A percentile compares a stretch with the other conserved stretches of the same genome.
phyloP scores from a whole-genome alignment of 2,888 invertebrate genomes.

The Morpho helenor region DNA sequence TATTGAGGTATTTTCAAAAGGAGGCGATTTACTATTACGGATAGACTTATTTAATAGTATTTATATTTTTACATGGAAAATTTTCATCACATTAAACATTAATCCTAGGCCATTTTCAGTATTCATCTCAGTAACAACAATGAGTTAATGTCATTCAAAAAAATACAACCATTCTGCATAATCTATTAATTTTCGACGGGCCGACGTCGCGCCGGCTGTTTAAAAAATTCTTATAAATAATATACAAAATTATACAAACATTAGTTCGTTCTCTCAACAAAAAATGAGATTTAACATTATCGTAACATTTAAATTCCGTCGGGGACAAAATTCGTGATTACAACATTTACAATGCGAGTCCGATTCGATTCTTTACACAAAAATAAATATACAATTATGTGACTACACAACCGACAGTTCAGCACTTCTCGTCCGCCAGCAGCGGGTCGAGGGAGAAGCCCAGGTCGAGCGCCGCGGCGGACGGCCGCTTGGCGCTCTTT shows the following conservation, averaged over 20 bases:
- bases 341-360: conserved; percentile 58
- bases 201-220: conserved; percentile 48
- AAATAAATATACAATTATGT: conserved; percentile 74
- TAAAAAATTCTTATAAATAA: conserved; percentile 73
- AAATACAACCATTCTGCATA: conserved; percentile 74
- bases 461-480: conserved; percentile 57
- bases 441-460: conserved; percentile 69
- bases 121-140: conserved; percentile 69
- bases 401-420: conserved; percentile 66
- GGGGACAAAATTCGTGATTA: conserved; percentile 60
- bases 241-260: conserved; percentile 79
- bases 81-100: conserved; percentile 75
- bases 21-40: conserved; percentile 76
- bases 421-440: conserved; percentile 75
- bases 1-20: conserved; percentile 77
- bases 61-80: conserved; percentile 79
- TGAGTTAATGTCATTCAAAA: conserved; percentile 67
- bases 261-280: conserved; percentile 57
- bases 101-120: conserved; percentile 73
- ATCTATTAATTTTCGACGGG: conserved; percentile 58
- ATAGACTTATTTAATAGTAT: conserved; percentile 75
- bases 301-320: conserved; percentile 55
- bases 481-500: conserved; percentile 47
- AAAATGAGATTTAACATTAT: conserved; percentile 69
- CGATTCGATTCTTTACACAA: conserved; percentile 64